Evolutionary conservation across 2,113 vertebrate genomes (phyloP).

Genomic region (Thunnus maccoyii): DNA sequence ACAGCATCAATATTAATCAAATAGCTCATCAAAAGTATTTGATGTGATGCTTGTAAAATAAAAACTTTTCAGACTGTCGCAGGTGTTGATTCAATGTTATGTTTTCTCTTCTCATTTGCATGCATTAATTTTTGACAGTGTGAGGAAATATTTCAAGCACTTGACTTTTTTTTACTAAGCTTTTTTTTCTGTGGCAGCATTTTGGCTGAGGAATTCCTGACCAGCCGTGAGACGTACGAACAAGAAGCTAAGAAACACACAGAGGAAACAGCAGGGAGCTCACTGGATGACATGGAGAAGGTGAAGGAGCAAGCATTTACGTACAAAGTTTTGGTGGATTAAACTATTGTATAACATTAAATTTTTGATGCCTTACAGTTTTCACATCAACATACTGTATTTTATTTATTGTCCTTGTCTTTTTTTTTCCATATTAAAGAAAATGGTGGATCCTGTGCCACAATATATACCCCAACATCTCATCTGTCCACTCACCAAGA

Average conservation of each 20-base stretch:
- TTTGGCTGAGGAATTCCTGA: slow-evolving; percentile 76
- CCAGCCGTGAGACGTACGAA: slow-evolving; percentile 52
- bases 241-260: slow-evolving; percentile 72
- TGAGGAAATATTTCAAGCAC: no score
- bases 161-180: background rate
- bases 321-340: background rate
- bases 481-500: slow-evolving; percentile 71
- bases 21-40: no score
- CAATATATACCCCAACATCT: slow-evolving; percentile 56
- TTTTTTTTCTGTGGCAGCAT: slow-evolving; percentile 54
- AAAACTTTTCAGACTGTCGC: no score
- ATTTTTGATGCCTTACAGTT: background rate
- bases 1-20: no score
- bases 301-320: slow-evolving; percentile 30
- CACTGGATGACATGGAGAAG: slow-evolving; percentile 75
- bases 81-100: no score
- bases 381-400: background rate
- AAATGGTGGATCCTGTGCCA: slow-evolving; percentile 46
- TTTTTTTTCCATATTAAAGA: slow-evolving; percentile 39
- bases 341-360: background rate
- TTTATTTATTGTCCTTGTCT: background rate
- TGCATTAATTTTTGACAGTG: no score
- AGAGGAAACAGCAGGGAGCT: slow-evolving; percentile 44
- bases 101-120: no score
- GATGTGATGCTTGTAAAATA: no score